Evolutionary conservation across 2,113 vertebrate species (phyloP).

Genomic region (Vanacampus margaritifer): DNA sequence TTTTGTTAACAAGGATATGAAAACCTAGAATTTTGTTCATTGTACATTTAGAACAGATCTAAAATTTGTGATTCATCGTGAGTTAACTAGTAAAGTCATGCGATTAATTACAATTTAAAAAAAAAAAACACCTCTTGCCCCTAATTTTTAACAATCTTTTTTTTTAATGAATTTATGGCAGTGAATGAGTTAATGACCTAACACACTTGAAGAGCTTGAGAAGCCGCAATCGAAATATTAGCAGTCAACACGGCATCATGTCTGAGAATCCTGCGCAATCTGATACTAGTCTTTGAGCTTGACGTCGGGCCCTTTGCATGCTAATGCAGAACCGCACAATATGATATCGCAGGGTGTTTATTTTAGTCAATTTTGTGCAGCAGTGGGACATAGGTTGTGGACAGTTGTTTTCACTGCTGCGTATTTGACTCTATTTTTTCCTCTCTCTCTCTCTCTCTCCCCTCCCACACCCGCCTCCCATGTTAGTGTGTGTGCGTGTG

Average conservation of each 20-base stretch:
- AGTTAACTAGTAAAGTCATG: too few relatives aligned
- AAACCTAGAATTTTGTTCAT: too few relatives aligned
- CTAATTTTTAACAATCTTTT: too few relatives aligned
- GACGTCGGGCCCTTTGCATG: conserved; percentile 25
- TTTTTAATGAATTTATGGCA: too few relatives aligned
- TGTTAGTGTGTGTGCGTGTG: conserved; percentile 3
- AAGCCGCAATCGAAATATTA: conserved; percentile 18
- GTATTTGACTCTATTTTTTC: conserved; percentile 27
- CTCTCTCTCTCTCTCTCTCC: conserved; percentile 24
- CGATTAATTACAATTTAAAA: too few relatives aligned
- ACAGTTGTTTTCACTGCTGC: conserved; percentile 46
- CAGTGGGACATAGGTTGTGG: conserved; percentile 48
- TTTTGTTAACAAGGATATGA: too few relatives aligned
- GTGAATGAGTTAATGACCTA: background rate
- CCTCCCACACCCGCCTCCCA: conserved; percentile 5
- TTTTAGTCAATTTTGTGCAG: conserved; percentile 52
- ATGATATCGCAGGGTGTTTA: conserved; percentile 43
- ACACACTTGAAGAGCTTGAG: background rate
- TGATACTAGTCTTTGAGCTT: conserved; percentile 47
- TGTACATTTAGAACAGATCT: too few relatives aligned
- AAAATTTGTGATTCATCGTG: too few relatives aligned
- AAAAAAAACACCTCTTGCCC: too few relatives aligned
- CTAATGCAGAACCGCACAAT: conserved; percentile 42
- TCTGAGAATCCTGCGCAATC: conserved; percentile 32
- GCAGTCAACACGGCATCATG: conserved; percentile 22